phyloP scores from a whole-genome alignment of 1,140 invertebrate genomes.

The Panonychus citri region DNA sequence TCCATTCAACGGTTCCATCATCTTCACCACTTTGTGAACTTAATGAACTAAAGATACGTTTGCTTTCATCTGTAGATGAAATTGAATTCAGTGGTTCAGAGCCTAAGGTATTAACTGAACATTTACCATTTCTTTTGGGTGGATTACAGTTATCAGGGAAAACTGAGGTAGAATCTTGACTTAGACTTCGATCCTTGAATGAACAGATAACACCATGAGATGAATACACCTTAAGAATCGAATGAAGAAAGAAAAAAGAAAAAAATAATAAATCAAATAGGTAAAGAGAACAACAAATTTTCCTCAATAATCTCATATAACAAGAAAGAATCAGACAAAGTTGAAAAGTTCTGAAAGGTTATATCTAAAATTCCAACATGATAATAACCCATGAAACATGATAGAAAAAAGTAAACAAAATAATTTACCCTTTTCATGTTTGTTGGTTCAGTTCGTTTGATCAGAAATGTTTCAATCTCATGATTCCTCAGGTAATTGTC shows the following conservation, averaged over 20 bases:
- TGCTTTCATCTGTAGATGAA: not conserved
- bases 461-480: constrained; percentile 73
- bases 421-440: not conserved
- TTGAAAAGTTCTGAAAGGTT: no score
- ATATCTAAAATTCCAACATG: no score
- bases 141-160: not conserved
- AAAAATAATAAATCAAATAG: no score
- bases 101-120: not conserved
- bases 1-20: constrained; percentile 54
- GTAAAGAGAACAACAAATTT: no score
- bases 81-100: not conserved
- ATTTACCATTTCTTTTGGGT: not conserved
- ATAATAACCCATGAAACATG: no score
- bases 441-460: constrained; percentile 49
- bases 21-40: constrained; percentile 32
- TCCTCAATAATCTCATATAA: no score
- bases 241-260: not conserved
- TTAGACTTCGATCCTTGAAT: not conserved
- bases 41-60: not conserved
- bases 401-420: no score
- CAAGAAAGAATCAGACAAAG: no score
- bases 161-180: not conserved
- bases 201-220: not conserved
- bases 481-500: constrained; percentile 55
- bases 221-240: not conserved